Conservation (phyloP, 2,113 vertebrate genomes). For the Nibea albiflora region DNA sequence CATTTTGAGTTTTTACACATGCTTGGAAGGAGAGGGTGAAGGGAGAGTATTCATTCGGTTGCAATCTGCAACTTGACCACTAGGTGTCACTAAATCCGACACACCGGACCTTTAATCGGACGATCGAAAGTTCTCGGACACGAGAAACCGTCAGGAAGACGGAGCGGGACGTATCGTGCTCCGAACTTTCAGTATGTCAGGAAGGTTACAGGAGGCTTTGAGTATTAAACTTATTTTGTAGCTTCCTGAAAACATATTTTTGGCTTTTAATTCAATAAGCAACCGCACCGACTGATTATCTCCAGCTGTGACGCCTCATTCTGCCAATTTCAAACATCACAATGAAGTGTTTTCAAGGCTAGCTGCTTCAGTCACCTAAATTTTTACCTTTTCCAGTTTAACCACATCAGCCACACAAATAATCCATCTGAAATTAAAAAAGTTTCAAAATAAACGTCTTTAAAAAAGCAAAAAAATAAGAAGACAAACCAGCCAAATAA, state of each 20-base stretch:
- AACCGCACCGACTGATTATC: background rate
- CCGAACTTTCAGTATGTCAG: background rate
- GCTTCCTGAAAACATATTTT: background rate
- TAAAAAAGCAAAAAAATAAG: conserved; percentile 41
- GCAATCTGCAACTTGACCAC: too few relatives aligned
- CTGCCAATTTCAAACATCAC: background rate
- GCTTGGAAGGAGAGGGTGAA: too few relatives aligned
- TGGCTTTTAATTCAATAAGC: background rate
- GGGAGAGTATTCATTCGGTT: too few relatives aligned
- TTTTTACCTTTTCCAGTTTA: conserved; percentile 22
- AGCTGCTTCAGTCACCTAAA: background rate
- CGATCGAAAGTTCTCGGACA: background rate
- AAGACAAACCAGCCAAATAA: conserved; percentile 10
- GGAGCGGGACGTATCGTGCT: background rate
- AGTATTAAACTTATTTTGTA: background rate
- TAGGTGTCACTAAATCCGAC: background rate
- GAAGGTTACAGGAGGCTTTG: background rate
- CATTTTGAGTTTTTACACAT: too few relatives aligned
- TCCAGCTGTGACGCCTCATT: background rate
- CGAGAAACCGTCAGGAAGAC: too few relatives aligned
- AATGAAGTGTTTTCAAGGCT: background rate
- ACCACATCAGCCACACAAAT: conserved; percentile 21
- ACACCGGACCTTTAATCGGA: background rate
- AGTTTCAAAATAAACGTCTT: conserved; percentile 39
- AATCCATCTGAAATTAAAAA: conserved; percentile 29